These are phyloP conservation scores for Lagria hirta DNA, from an alignment of 2,888 invertebrate genomes.

Conservation along the genomic window DNA sequence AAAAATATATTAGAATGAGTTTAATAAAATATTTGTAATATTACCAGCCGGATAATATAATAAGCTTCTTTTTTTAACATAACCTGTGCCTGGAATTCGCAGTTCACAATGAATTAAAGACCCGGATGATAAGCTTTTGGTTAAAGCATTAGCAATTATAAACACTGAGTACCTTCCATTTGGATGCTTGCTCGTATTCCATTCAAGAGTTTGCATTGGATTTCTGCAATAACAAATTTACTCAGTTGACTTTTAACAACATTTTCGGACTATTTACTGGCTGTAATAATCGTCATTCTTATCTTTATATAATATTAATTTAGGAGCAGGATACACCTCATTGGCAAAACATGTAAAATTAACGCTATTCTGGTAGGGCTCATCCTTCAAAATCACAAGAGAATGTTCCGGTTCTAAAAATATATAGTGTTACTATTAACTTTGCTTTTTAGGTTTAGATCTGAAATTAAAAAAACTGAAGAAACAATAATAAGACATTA, in stretches of 20 bases:
- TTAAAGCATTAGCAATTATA: slow-evolving; percentile 42
- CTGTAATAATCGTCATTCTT: slow-evolving; percentile 39
- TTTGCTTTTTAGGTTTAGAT: too few species aligned
- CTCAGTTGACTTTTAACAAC: slow-evolving; percentile 1
- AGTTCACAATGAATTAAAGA: slow-evolving; percentile 51
- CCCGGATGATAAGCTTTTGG: slow-evolving; percentile 43
- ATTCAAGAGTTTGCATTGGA: slow-evolving; percentile 46
- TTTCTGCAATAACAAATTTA: slow-evolving; percentile 35
- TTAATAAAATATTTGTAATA: neutral
- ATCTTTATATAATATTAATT: slow-evolving; percentile 49
- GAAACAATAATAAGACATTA: too few species aligned
- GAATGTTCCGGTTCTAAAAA: slow-evolving; percentile 48
- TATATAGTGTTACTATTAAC: too few species aligned
- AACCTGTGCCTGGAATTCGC: slow-evolving; percentile 52
- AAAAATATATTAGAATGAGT: too few species aligned
- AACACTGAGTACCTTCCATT: slow-evolving; percentile 46
- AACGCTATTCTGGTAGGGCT: slow-evolving; percentile 45
- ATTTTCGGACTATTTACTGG: slow-evolving; percentile 36
- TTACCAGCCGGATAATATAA: slow-evolving; percentile 48
- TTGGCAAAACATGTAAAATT: slow-evolving; percentile 54
- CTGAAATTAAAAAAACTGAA: too few species aligned
- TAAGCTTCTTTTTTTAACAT: slow-evolving; percentile 49
- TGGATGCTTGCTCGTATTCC: slow-evolving; percentile 46
- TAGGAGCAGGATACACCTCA: slow-evolving; percentile 53
- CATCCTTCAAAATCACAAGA: slow-evolving; percentile 41